Evolutionary conservation across 2,888 invertebrate species (phyloP).

Genomic region (Sphaerophoria taeniata): DNA sequence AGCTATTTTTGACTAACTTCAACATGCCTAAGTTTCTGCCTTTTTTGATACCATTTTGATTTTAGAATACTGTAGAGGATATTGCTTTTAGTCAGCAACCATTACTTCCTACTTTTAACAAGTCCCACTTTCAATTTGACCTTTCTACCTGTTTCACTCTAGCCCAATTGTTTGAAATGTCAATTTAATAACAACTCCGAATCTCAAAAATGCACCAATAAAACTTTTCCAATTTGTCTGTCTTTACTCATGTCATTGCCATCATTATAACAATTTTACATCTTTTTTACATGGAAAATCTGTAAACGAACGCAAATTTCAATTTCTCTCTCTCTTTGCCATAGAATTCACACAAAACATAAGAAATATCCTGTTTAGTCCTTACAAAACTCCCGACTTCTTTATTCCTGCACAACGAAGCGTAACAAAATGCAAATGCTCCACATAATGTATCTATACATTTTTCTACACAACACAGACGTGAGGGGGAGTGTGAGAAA

Average conservation of each 20-base stretch:
- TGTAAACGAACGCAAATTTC: slow-evolving; percentile 46
- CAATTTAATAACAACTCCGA: background rate
- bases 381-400: slow-evolving; percentile 32
- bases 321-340: slow-evolving; percentile 16
- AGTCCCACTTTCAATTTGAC: too few species aligned
- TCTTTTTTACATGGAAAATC: slow-evolving; percentile 17
- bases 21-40: too few species aligned
- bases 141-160: too few species aligned
- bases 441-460: background rate
- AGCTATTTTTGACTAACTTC: too few species aligned
- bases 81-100: too few species aligned
- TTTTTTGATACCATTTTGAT: too few species aligned
- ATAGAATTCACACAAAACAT: background rate
- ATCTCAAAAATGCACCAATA: background rate
- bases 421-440: slow-evolving; percentile 2
- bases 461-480: background rate
- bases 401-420: slow-evolving; percentile 37
- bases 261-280: slow-evolving; percentile 24
- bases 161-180: background rate
- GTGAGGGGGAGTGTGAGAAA: background rate
- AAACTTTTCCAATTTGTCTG: slow-evolving; percentile 9
- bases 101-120: too few species aligned
- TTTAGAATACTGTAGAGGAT: too few species aligned
- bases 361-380: slow-evolving; percentile 11
- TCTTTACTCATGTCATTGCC: slow-evolving; percentile 18